These are phyloP conservation scores for Crypturellus undulatus DNA, from an alignment of 2,113 vertebrate species.

Conservation along the genomic window DNA sequence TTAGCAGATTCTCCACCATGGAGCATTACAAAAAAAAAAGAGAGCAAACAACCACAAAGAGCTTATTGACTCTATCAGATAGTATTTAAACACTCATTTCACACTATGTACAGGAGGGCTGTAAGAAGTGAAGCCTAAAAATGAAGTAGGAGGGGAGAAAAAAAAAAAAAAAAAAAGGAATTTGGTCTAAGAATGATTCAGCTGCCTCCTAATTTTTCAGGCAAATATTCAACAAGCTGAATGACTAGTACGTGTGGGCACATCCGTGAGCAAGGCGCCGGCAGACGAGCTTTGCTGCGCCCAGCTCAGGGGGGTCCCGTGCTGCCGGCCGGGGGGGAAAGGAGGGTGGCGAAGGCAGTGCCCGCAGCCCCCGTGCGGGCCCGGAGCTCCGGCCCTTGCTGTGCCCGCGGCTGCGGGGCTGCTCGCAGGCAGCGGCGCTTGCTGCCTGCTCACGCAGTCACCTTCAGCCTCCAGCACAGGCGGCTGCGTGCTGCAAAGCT, in stretches of 20 bases:
- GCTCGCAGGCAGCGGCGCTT: neutral
- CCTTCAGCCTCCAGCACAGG: neutral
- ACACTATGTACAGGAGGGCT: neutral
- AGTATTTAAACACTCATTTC: neutral
- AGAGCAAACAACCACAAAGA: neutral
- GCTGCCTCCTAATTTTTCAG: slow-evolving; percentile 63
- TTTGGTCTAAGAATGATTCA: slow-evolving; percentile 72
- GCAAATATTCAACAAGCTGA: slow-evolving; percentile 48
- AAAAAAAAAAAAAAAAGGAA: slow-evolving; percentile 26
- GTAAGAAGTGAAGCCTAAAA: slow-evolving; percentile 10
- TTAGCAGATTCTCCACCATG: neutral
- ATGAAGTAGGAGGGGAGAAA: neutral
- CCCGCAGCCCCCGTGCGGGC: neutral
- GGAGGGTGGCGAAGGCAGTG: neutral
- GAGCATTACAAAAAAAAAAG: neutral
- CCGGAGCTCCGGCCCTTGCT: neutral
- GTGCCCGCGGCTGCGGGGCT: neutral
- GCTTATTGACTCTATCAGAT: neutral
- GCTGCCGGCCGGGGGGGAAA: fast-evolving
- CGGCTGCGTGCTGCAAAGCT: neutral
- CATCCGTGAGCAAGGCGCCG: slow-evolving; percentile 41
- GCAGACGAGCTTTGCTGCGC: slow-evolving; percentile 12
- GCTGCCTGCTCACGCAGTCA: neutral
- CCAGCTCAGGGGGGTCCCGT: neutral
- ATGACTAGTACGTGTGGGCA: slow-evolving; percentile 43